Evolutionary conservation across 2,888 invertebrate species (phyloP).

Genomic region (Morinoia aosen): DNA sequence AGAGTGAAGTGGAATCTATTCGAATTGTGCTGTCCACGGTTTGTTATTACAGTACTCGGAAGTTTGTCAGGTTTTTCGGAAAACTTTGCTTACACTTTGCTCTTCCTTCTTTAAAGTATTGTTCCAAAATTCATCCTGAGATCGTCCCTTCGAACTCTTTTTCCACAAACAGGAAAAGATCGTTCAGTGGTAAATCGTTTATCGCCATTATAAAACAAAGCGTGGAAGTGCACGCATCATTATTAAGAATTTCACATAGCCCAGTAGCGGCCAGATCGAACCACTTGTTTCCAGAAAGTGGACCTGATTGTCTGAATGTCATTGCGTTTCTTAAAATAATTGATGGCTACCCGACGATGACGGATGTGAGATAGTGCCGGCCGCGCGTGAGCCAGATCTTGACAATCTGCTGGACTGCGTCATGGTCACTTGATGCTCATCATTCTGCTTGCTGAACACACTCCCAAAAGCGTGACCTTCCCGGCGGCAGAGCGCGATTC

Average conservation of each 20-base stretch:
- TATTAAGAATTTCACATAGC: background rate
- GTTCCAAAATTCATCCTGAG: too few species aligned
- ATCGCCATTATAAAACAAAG: too few species aligned
- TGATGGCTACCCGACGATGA: background rate
- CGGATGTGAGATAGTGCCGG: background rate
- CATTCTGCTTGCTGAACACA: slow-evolving; percentile 48
- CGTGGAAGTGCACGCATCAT: background rate
- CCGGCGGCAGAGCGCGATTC: background rate
- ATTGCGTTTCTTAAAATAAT: background rate
- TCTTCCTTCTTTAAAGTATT: too few species aligned
- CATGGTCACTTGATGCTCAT: slow-evolving; percentile 11
- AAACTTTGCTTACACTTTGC: too few species aligned
- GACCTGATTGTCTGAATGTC: background rate
- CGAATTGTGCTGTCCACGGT: too few species aligned
- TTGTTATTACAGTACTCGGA: too few species aligned
- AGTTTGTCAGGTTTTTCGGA: too few species aligned
- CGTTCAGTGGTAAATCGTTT: too few species aligned
- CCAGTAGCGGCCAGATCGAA: background rate
- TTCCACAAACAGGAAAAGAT: too few species aligned
- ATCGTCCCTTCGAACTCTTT: too few species aligned
- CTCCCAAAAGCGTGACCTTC: slow-evolving; percentile 41
- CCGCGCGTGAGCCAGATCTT: background rate
- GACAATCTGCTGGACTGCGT: background rate
- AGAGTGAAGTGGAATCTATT: too few species aligned
- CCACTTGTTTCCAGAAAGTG: background rate